Evolutionary conservation across 2,888 invertebrate genomes (phyloP), one percentile per base, ranked within the genome.

Genomic region (Plusia festucae): DNA sequence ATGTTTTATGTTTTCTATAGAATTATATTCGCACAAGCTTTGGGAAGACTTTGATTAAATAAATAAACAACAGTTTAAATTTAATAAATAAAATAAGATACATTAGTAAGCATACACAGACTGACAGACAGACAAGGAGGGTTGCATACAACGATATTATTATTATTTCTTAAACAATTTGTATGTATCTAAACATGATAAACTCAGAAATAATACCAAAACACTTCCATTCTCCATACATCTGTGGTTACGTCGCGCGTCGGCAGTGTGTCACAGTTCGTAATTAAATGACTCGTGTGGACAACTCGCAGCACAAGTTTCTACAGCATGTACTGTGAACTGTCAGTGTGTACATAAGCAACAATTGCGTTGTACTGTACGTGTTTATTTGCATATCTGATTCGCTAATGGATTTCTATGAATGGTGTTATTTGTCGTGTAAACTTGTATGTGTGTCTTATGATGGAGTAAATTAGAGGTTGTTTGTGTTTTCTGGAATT

Each of bases 221-320:
- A 13, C 64, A 7, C 13, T 60, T 76, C 75, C 32, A 69, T 65
- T 78, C 7, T 9, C 49, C 56, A 24, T 22, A 65, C 11, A 69
- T 76, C 69, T 9, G 11, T 1, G 62, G 16, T 34, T 62, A 60
- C 59, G 78, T 69, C 60, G 73, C 64, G 57, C 59, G 78, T 69
- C 60, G 73, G 60, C 71, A 72, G 77, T 75, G 80, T 81, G 84
- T 84, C 83, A 84, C 82, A 81, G 80, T 75, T 73, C 75, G 82
- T 87, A 88, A 88, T 89, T 86, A 88, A 88, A 88, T 88, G 85
- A 88, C 84, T 85, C 81, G 83, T 72, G 79, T 77, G 83, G 83
- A 84, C 82, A 84, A 79, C 81, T 84, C 79, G 61, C 65, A 60
- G 81, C 60, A 74, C 78, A 76, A 84, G 84, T 83, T 85, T 70